Evolutionary conservation across 2,113 vertebrate genomes (phyloP).

Genomic region (Eulacestoma nigropectus): DNA sequence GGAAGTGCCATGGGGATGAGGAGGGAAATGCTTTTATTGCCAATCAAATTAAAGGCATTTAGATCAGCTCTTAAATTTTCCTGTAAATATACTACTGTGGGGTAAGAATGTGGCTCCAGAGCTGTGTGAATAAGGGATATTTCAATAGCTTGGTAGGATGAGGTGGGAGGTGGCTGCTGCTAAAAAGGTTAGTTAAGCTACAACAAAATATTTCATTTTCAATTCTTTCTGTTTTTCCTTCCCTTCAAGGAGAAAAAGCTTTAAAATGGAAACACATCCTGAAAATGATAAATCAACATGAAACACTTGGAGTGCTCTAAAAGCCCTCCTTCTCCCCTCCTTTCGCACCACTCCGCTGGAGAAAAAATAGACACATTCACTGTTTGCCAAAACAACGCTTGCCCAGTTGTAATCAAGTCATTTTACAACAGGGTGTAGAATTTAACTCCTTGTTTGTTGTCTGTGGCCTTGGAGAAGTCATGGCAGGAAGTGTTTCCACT

Average conservation of each 20-base stretch:
- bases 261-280: background rate
- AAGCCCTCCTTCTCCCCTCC: background rate
- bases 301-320: background rate
- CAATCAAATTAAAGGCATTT: constrained; percentile 29
- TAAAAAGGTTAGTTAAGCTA: background rate
- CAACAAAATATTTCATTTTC: constrained; percentile 16
- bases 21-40: constrained; percentile 29
- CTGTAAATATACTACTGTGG: background rate
- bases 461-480: background rate
- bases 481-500: background rate
- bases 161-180: background rate
- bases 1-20: background rate
- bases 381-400: constrained; percentile 9
- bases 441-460: background rate
- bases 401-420: constrained; percentile 35
- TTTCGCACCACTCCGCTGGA: background rate
- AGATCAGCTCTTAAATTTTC: background rate
- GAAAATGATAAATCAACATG: background rate
- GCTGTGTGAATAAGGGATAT: background rate
- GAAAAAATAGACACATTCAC: constrained; percentile 14
- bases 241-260: background rate
- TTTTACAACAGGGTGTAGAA: background rate
- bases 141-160: background rate
- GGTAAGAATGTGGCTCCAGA: background rate
- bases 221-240: background rate